Evolutionary conservation across 2,113 vertebrate genomes (phyloP), one percentile per base, ranked within the genome.

Genomic region (Zingel zingel): DNA sequence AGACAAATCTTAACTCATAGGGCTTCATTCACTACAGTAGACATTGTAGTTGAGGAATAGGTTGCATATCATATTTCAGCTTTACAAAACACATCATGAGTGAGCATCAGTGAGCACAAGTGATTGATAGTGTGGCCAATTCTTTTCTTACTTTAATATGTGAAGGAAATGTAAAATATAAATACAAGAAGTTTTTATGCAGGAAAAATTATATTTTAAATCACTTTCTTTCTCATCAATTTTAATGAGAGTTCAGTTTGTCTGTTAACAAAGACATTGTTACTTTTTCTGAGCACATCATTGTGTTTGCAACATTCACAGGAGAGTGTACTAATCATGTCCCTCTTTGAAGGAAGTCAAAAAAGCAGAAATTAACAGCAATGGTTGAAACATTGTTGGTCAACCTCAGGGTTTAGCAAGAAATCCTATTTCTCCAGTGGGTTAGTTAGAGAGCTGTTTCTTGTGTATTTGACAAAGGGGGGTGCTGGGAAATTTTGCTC

Each of bases 301-400:
- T 8, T 61, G 21, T 21, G 48, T 74, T 85, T 84, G 25, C 77
- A 71, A 78, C 56, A 79, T 33, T 8, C 18, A 27, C 48, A 48
- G 25, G 39, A 70, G 16, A 21, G 57, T 84, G 80, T 61, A 62
- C 27, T 65, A 51, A 6, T n/a, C 8, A 18, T 5, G 19, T 30
- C 21, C 2, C 18, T 59, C 47, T 81, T 51, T 73, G 5, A 36
- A 76, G 43, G 47, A 76, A 23, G 47, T 33, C 11, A 25, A 78
- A 79, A 75, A 83, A 80, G 72, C 39, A 62, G 59, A 88, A 82
- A 85, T 59, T 30, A 48, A 74, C 51, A 71, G 36, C 27, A 25
- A 33, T 74, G 36, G 43, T 25, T 70, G 48, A 82, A 85, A 67
- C 64, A 27, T 13, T 48, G 25, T 82, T 83, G 15, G 61, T 43